Base-by-base conservation (phyloP, 2,888 invertebrate species). In the Sinhomidia bicolor region DNA sequence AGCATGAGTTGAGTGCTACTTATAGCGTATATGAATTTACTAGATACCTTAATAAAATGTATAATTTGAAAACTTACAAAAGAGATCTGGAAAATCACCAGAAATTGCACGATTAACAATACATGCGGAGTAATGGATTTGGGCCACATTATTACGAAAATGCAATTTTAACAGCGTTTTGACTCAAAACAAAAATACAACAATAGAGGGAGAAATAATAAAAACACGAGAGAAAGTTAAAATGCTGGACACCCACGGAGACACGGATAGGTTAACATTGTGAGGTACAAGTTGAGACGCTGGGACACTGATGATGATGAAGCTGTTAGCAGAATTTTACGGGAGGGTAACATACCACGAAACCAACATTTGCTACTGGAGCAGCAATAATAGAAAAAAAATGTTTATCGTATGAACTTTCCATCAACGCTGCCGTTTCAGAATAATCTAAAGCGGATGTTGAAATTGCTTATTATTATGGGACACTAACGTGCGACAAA, bases 401-500 rank as follows among this genome's bases (percentile, higher is more conserved):
- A 36, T 36, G 36, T 5, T 36, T 36, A 36, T 36, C 36, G 36
- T 54, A 14, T 17, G 6, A 51, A 32, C 62, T 60, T 47, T 44
- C 32, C 51, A 62, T 65, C 51, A 47, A 26, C 17, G 51, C 47
- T 5, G 6, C 17, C 44, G 41, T 65, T 65, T 82, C 20, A n/a
- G 65, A 29, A 68, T 86, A 82, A 87, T 87, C 68, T 76, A 51
- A 87, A 82, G 62, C 82, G 87, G 81, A 81, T 76, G 82, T 60
- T 29, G 68, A 76, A 87, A 47, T 82, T 26, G 44, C 41, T 54
- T 84, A n/a, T 83, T 81, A 82, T 78, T 83, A 78, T 57, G 68
- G 83, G 88, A 88, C 88, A 88, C 76, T 76, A 82, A 82, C 87
- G 82, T 82, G 71, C 44, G 82, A 87, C 87, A 87, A 81, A 87